These are phyloP conservation scores for Tetramorium simillimum DNA, from an alignment of 1,140 invertebrate species.

Conservation along the genomic window DNA sequence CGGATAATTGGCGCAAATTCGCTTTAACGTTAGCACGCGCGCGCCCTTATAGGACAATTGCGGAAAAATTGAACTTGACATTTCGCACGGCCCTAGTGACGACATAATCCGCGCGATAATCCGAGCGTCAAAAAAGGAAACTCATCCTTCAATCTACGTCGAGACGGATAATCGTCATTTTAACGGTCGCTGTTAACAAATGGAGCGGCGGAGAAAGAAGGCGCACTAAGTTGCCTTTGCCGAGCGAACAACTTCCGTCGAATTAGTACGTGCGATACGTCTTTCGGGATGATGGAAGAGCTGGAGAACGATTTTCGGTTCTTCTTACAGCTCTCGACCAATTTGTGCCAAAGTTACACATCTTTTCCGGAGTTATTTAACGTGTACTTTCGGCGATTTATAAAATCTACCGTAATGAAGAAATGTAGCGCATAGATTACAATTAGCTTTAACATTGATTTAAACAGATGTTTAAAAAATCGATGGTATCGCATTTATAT, in stretches of 20 bases:
- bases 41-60: background rate
- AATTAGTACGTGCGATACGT: conserved; percentile 52
- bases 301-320: conserved; percentile 15
- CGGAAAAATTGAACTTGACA: background rate
- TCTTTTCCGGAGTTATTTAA: background rate
- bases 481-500: background rate
- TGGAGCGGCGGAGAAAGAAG: conserved; percentile 28
- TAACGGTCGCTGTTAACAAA: conserved; percentile 53
- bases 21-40: background rate
- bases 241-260: conserved; percentile 40
- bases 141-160: conserved; percentile 50
- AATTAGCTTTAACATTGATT: background rate
- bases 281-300: conserved; percentile 53
- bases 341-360: background rate
- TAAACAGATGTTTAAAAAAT: background rate
- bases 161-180: conserved; percentile 49
- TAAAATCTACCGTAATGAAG: background rate
- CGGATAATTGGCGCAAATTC: conserved; percentile 25
- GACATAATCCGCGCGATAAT: conserved; percentile 40
- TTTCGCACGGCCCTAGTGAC: background rate
- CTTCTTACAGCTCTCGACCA: background rate
- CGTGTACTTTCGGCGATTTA: background rate
- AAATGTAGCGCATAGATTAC: background rate
- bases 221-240: conserved; percentile 13
- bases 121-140: conserved; percentile 12